phyloP scores from a whole-genome alignment of 2,888 invertebrate species.

The Eristalis pertinax region DNA sequence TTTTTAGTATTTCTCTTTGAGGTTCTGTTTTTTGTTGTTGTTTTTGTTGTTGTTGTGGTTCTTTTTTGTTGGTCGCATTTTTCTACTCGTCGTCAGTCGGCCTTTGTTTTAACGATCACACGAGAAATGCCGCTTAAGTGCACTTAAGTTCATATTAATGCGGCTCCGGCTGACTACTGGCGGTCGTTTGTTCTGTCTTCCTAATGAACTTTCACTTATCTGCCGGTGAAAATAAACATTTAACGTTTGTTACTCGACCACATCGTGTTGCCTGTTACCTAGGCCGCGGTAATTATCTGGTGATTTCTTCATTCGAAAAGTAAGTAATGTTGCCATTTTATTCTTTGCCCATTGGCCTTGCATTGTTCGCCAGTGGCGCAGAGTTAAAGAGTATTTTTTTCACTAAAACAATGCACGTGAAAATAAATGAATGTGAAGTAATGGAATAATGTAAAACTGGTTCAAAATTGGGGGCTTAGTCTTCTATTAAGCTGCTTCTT shows the following conservation, averaged over 20 bases:
- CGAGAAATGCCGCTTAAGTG: constrained; percentile 41
- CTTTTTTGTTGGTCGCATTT: background rate
- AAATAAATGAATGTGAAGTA: background rate
- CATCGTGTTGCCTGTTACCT: background rate
- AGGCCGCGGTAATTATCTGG: constrained; percentile 17
- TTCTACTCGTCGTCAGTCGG: background rate
- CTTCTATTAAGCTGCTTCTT: background rate
- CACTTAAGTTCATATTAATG: constrained; percentile 49
- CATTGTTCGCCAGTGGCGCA: background rate
- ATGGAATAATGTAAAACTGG: background rate
- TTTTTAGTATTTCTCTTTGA: constrained; percentile 1
- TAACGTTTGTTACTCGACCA: background rate
- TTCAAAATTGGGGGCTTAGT: background rate
- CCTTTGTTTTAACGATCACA: constrained; percentile 39
- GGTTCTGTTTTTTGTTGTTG: background rate
- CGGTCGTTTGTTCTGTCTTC: constrained; percentile 66
- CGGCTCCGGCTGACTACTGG: constrained; percentile 20
- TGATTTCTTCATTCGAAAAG: constrained; percentile 22
- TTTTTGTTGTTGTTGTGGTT: background rate
- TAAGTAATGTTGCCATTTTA: background rate
- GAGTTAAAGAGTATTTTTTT: background rate
- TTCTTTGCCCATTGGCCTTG: background rate
- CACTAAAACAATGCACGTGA: background rate
- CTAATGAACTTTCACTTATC: constrained; percentile 51
- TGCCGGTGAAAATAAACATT: constrained; percentile 23